Percentiles rank a stretch among this genome's conserved stretches.
Conservation (phyloP, 2,888 invertebrate genomes). For the Ditula angustiorana region DNA sequence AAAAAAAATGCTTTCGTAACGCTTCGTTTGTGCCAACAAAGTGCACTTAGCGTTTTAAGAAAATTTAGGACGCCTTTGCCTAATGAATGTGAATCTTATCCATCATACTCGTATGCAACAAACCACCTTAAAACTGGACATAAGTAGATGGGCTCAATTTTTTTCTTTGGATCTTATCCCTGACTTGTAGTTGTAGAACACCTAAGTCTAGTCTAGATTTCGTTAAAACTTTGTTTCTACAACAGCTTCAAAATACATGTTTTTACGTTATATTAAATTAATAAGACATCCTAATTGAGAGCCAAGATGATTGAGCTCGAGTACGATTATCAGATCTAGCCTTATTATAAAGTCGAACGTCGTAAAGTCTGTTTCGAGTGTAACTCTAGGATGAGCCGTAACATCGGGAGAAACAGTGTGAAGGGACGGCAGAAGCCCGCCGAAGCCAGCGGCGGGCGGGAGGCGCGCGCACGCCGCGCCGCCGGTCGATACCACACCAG, state of each 20-base stretch:
- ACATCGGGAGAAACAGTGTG: neutral
- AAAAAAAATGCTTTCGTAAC: neutral
- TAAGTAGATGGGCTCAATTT: no score
- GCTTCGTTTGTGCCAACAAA: neutral
- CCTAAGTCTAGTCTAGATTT: no score
- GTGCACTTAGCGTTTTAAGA: neutral
- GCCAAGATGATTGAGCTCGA: no score
- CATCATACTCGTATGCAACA: neutral
- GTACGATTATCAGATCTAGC: neutral
- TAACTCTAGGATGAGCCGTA: neutral
- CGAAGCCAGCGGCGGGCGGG: slow-evolving; percentile 50
- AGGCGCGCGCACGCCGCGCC: slow-evolving; percentile 73
- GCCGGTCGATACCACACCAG: slow-evolving; percentile 82
- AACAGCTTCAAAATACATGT: no score
- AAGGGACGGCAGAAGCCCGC: slow-evolving; percentile 44
- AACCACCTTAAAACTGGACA: neutral
- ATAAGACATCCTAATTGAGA: no score
- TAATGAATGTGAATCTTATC: neutral
- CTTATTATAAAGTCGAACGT: neutral
- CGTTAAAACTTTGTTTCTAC: no score
- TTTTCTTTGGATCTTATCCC: no score
- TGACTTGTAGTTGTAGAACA: no score
- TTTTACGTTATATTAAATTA: no score
- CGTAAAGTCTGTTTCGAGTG: neutral
- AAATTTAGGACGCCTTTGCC: neutral